A percentile compares a stretch with the other conserved stretches of the same genome.
phyloP scores from a whole-genome alignment of 2,113 vertebrate species.

The Tychaedon coryphoeus region DNA sequence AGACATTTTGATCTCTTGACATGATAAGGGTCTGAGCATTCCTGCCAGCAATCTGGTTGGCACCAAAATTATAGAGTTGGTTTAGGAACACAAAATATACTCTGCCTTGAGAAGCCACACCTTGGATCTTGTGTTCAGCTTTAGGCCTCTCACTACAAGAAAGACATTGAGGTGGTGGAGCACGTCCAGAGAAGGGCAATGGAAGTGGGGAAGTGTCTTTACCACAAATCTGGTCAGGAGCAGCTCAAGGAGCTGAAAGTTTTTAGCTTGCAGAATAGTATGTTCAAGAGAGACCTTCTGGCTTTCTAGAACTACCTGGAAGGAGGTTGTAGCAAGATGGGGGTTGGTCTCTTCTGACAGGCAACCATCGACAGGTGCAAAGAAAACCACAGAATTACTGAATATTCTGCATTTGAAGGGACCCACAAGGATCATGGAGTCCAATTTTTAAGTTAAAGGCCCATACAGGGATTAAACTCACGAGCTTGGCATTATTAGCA shows the following conservation, averaged over 20 bases:
- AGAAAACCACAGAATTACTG: neutral
- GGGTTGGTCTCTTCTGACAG: neutral
- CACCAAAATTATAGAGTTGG: neutral
- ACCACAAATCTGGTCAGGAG: neutral
- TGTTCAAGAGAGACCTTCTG: neutral
- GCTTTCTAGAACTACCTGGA: neutral
- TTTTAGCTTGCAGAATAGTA: neutral
- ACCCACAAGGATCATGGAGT: neutral
- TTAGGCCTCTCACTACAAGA: neutral
- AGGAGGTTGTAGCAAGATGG: neutral
- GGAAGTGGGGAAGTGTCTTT: neutral
- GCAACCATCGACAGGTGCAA: accelerated
- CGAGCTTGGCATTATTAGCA: neutral
- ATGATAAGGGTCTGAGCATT: neutral
- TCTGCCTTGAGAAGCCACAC: neutral
- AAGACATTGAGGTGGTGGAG: neutral
- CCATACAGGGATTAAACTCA: neutral
- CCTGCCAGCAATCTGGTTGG: neutral
- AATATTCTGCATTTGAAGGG: neutral
- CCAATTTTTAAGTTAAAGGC: neutral
- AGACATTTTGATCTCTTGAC: neutral
- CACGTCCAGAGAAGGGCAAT: neutral
- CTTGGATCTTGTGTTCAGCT: neutral
- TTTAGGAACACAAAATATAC: neutral
- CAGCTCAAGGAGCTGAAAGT: no score